Evolutionary conservation across 2,797 vertebrate genomes (phyloP), one percentile per base, ranked within the genome.

Genomic region (Delichon dasypus): DNA sequence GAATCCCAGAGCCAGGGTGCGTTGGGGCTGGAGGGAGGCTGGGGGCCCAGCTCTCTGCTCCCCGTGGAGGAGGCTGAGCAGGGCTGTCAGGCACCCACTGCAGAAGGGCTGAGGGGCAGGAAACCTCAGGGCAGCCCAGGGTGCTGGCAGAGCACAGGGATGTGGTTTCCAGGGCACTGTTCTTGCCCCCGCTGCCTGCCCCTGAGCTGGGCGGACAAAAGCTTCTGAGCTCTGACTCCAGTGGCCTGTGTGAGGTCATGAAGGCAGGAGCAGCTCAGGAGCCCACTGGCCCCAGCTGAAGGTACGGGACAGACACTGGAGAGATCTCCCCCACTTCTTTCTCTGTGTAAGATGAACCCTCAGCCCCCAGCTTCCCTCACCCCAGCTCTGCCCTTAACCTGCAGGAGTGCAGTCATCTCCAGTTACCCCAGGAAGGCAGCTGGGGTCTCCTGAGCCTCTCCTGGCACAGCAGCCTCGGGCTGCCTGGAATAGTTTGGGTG

Each of bases 1-100:
- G 62, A 92, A 96, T 88, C 85, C 75, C 96, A 96, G 96, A 95
- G 50, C 84, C 12, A 4, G 45, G 7, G 26, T 10, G 7, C 20
- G 55, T 5, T 5, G 3, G 57, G 32, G 73, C 30, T 57, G 61
- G 44, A 66, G 32, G 38, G 73, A 68, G 67, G 51, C 71, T 70
- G 91, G 16, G 18, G 86, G n/a, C 42, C n/a, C 42, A 92, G 61
- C 82, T 58, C 87, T 21, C 11, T 0, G 8, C 15, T 57, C n/a
- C 40, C 70, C 2, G 0, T 1, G 38, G 38, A 38, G 38, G 38
- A 38, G 38, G 38, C 38, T 38, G 0, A 80, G 57, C 53, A 71
- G 71, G 50, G 65, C 73, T 76, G n/a, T 23, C 57, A 13, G 51
- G n/a, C 44, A 90, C 34, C 23, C 22, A 0, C 40, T 48, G 30